Conservation (phyloP, 2,113 vertebrate species). For the Lepisosteus oculatus region DNA sequence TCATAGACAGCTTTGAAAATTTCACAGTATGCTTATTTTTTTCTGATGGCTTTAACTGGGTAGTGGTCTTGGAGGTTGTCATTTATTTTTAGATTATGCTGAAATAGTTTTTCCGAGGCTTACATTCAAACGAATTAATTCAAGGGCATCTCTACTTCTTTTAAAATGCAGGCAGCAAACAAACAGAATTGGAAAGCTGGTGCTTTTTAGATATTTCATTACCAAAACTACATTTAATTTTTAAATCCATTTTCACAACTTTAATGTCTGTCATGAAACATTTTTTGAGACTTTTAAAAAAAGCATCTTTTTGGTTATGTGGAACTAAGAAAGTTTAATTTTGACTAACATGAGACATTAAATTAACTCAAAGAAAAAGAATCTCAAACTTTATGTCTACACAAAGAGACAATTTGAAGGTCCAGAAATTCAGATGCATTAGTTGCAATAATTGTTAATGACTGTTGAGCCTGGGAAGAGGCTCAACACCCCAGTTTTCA, state of each 20-base stretch:
- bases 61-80: slow-evolving; percentile 50
- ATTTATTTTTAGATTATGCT: slow-evolving; percentile 52
- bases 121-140: slow-evolving; percentile 38
- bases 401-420: too few species aligned
- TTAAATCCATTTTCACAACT: slow-evolving; percentile 50
- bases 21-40: slow-evolving; percentile 50
- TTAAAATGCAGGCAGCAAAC: slow-evolving; percentile 42
- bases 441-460: too few species aligned
- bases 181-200: slow-evolving; percentile 39
- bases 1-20: slow-evolving; percentile 45
- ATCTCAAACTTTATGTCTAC: too few species aligned
- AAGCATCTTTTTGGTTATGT: too few species aligned
- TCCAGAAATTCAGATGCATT: too few species aligned
- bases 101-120: slow-evolving; percentile 44
- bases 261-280: too few species aligned
- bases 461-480: too few species aligned
- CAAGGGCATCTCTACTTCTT: slow-evolving; percentile 56
- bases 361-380: too few species aligned
- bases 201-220: slow-evolving; percentile 65
- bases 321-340: too few species aligned
- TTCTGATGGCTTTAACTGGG: slow-evolving; percentile 50
- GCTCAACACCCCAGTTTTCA: too few species aligned
- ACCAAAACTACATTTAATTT: slow-evolving; percentile 62
- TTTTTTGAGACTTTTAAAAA: too few species aligned
- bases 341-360: too few species aligned